These are phyloP conservation scores for Rhinoderma darwinii DNA, from an alignment of 2,113 vertebrate species.

Conservation along the genomic window DNA sequence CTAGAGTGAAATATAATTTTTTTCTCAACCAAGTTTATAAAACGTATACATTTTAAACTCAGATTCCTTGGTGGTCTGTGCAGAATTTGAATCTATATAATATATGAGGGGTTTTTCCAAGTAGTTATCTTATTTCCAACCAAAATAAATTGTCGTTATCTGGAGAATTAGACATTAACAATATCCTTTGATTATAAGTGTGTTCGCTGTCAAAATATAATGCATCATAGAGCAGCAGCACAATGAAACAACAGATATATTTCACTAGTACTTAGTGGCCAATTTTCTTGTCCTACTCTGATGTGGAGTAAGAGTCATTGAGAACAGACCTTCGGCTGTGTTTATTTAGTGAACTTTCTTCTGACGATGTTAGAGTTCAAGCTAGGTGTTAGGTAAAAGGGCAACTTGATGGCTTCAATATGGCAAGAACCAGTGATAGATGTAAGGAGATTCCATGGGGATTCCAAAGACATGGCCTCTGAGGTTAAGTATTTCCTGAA, in stretches of 20 bases:
- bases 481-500: conserved; percentile 46
- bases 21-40: no score
- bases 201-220: background rate
- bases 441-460: conserved; percentile 21
- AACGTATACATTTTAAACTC: no score
- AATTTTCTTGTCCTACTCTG: background rate
- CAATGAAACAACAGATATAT: background rate
- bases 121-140: no score
- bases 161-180: background rate
- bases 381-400: conserved; percentile 48
- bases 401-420: conserved; percentile 40
- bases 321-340: background rate
- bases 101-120: no score
- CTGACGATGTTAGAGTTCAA: conserved; percentile 30
- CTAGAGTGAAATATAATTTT: no score
- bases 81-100: no score
- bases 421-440: conserved; percentile 29
- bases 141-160: background rate
- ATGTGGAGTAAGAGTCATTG: background rate
- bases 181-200: background rate
- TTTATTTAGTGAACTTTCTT: conserved; percentile 40
- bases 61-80: no score
- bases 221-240: background rate
- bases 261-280: background rate
- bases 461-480: conserved; percentile 32